Conservation (phyloP, 2,888 invertebrate genomes). For the Scelioninae gen. 2 region DNA sequence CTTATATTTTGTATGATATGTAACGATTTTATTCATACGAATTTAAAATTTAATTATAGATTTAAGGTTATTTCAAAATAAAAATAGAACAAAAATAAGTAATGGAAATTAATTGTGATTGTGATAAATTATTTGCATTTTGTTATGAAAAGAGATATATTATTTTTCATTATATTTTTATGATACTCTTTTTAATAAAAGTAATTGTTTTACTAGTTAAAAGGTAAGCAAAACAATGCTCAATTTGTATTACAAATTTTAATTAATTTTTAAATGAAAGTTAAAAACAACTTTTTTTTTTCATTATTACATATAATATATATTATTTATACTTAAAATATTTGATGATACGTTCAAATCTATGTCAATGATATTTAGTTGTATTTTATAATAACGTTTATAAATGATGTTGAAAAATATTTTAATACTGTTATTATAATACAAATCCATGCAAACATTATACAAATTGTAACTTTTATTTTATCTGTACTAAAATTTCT, state of each 20-base stretch:
- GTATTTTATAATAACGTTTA: no score
- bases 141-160: constrained; percentile 43
- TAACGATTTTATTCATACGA: background rate
- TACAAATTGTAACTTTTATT: no score
- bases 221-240: constrained; percentile 35
- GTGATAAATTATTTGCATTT: constrained; percentile 40
- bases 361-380: background rate
- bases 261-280: no score
- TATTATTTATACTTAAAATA: background rate
- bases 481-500: no score
- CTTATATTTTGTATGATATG: background rate
- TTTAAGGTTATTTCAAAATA: background rate
- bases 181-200: constrained; percentile 42
- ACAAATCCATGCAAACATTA: no score
- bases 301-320: no score
- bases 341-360: background rate
- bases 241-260: no score
- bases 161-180: constrained; percentile 45
- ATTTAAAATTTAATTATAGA: constrained; percentile 21
- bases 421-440: no score
- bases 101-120: constrained; percentile 37
- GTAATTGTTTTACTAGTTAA: constrained; percentile 21
- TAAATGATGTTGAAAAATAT: no score
- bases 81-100: background rate
- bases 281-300: no score